Conservation (phyloP, 2,797 vertebrate species). For the Uromys caudimaculatus region DNA sequence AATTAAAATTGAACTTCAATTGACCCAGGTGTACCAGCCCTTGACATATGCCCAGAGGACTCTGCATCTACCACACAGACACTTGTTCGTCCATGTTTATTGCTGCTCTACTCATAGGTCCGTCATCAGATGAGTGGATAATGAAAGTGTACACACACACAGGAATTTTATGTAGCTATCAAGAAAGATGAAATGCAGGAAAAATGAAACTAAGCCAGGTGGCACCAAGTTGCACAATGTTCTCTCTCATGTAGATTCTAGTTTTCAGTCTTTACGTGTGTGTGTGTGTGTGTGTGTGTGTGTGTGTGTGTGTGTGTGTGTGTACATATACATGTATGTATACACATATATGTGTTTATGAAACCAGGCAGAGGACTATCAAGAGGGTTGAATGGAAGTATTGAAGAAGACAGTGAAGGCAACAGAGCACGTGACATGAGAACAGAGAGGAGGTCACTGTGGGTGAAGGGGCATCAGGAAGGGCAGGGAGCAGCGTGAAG, state of each 20-base stretch:
- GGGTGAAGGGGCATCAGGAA: no score
- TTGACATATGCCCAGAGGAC: neutral
- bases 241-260: neutral
- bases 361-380: neutral
- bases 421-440: neutral
- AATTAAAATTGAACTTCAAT: neutral
- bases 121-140: neutral
- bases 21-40: neutral
- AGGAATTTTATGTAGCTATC: neutral
- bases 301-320: fast-evolving
- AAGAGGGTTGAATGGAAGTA: neutral
- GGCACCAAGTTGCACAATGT: neutral
- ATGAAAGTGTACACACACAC: neutral
- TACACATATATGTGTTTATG: neutral
- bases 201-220: neutral
- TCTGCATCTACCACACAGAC: neutral
- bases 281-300: neutral
- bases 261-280: neutral
- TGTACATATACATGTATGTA: neutral
- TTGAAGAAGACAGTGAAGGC: neutral
- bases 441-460: neutral
- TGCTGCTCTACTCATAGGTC: neutral
- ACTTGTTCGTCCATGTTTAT: neutral
- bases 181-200: neutral
- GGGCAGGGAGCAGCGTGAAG: no score